These are phyloP conservation scores for Frankliniella fusca DNA, from an alignment of 2,888 invertebrate species.

Conservation along the genomic window DNA sequence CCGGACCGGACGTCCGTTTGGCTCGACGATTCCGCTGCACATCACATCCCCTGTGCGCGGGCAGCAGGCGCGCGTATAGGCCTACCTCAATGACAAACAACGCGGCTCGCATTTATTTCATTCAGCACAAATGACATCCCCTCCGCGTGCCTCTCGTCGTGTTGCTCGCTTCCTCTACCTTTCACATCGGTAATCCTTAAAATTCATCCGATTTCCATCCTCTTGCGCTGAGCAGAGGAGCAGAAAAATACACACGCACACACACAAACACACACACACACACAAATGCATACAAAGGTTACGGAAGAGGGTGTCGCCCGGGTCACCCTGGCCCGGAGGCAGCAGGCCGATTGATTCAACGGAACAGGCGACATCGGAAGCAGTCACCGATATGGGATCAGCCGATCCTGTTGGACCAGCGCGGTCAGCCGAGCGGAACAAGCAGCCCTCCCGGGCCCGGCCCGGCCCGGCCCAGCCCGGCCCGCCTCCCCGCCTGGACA, in stretches of 20 bases:
- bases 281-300: neutral
- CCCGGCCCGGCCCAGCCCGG: neutral
- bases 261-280: neutral
- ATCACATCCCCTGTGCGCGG: too few species aligned
- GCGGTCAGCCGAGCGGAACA: slow-evolving; percentile 8
- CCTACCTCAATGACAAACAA: too few species aligned
- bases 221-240: too few species aligned
- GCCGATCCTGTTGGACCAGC: slow-evolving; percentile 9
- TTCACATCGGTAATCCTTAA: too few species aligned
- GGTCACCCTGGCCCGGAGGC: neutral
- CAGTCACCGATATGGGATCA: slow-evolving; percentile 14
- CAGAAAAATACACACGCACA: neutral
- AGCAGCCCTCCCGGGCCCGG: neutral
- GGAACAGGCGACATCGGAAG: slow-evolving; percentile 18
- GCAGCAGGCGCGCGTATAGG: too few species aligned
- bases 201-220: too few species aligned
- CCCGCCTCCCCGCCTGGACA: neutral
- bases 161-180: too few species aligned
- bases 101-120: too few species aligned
- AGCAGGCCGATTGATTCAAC: neutral
- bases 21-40: too few species aligned
- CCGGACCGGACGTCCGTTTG: too few species aligned
- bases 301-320: neutral
- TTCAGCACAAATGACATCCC: too few species aligned
- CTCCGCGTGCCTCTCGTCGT: too few species aligned